Base-by-base conservation (phyloP, 23 tunicate species). In the Halocynthia aurantium region DNA sequence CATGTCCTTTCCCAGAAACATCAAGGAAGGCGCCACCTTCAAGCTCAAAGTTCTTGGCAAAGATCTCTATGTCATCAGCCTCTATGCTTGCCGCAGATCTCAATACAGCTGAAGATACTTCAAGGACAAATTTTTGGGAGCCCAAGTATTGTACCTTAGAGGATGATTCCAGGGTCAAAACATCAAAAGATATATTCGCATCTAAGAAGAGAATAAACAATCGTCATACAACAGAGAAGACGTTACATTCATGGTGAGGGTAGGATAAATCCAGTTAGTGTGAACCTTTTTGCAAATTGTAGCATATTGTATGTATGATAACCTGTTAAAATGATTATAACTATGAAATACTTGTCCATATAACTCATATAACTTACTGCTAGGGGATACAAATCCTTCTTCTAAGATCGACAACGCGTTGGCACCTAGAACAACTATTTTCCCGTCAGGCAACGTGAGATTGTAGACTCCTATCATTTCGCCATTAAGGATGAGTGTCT, bases 1-100 rank as follows among this genome's bases (percentile, higher is more conserved):
- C 8, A 53, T 61, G 77, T 18, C 61, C 60, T 11, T 8, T 61
- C 13, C 61, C 60, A 50, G 80, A 57, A 7, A 76, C 67, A 76
- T 76, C 80, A 22, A 76, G 52, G 53, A 40, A 76, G 7, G 80
- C 40, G 0, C 80, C 80, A 7, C 80, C 80, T 57, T 76, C 80
- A 67, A 76, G 60, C 68, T 57, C 61, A 21, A 76, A 58, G n/a
- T 55, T 76, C 17, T 44, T 44, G 15, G 67, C 80, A 18, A 22
- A 22, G 51, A 76, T 11, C 0, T 10, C 19, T 11, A 76, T 51
- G 13, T 21, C 21, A 55, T 76, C 53, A 22, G 62, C 60, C 0
- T 40, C 22, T 31, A 76, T 8, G 51, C 65, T 52, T 18, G 80
- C 67, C 15, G 22, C 44, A 50, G 56, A 76, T 56, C 80, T 76